Evolutionary conservation across 2,797 vertebrate genomes (phyloP).

Genomic region (Sebastes alutus): DNA sequence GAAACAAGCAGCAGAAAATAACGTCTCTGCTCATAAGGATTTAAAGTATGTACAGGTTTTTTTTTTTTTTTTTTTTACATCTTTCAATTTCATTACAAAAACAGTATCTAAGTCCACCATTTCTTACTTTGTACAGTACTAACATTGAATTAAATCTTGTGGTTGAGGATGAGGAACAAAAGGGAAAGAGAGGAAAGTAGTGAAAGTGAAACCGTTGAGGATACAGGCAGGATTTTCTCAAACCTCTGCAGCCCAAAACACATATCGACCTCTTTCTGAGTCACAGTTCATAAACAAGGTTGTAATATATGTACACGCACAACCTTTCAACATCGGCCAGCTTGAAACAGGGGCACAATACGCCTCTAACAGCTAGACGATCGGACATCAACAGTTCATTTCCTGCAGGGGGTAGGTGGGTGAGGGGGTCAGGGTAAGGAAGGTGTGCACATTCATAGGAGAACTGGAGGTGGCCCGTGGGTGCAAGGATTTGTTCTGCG

Average conservation of each 20-base stretch:
- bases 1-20: slow-evolving; percentile 63
- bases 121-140: slow-evolving; percentile 83
- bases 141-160: slow-evolving; percentile 76
- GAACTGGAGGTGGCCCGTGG: slow-evolving; percentile 19
- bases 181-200: slow-evolving; percentile 8
- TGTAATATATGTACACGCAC: slow-evolving; percentile 61
- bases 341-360: neutral
- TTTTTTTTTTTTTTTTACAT: slow-evolving; percentile 52
- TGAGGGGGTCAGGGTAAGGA: neutral
- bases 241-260: slow-evolving; percentile 34
- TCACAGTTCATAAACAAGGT: slow-evolving; percentile 63
- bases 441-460: slow-evolving; percentile 69
- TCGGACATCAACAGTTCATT: slow-evolving; percentile 42
- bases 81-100: slow-evolving; percentile 77
- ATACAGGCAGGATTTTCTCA: slow-evolving; percentile 48
- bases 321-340: slow-evolving; percentile 25
- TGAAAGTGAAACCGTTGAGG: slow-evolving; percentile 28
- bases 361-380: neutral
- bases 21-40: slow-evolving; percentile 59
- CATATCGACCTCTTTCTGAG: slow-evolving; percentile 10
- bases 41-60: slow-evolving; percentile 75
- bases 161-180: slow-evolving; percentile 54
- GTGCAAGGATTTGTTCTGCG: slow-evolving; percentile 24
- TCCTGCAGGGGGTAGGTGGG: neutral
- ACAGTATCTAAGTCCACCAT: slow-evolving; percentile 74